Percentiles rank a stretch among this genome's conserved stretches.
Evolutionary conservation across 2,797 vertebrate genomes (phyloP).

Genomic region (Petrocephalus schoutedeni): DNA sequence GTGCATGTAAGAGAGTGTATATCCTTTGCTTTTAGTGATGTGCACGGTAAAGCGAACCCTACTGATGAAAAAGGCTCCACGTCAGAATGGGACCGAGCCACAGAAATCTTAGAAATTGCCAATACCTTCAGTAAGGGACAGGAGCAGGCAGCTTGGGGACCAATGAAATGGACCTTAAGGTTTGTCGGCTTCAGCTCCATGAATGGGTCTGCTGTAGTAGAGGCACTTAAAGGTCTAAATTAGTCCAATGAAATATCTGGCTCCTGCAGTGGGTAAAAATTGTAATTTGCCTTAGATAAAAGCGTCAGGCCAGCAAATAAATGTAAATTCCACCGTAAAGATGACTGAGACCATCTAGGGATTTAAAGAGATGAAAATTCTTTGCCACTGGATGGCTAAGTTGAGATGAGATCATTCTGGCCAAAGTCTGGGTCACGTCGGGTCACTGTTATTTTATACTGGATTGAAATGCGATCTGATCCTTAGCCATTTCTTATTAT

Average conservation of each 20-base stretch:
- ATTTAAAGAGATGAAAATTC: conserved; percentile 8
- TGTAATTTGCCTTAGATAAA: conserved; percentile 11
- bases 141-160: not conserved
- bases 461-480: not conserved
- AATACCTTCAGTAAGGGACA: not conserved
- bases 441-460: not conserved
- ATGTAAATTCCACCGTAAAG: conserved; percentile 11
- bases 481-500: not conserved
- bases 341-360: not conserved
- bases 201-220: not conserved
- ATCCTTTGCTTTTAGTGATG: not conserved
- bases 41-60: not conserved
- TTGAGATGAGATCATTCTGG: not conserved
- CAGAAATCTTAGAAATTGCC: conserved; percentile 5
- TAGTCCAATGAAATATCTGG: not conserved
- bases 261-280: not conserved
- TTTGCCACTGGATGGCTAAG: not conserved
- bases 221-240: conserved; percentile 14
- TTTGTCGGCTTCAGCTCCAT: not conserved
- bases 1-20: not conserved
- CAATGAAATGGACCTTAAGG: not conserved
- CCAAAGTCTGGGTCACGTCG: not conserved
- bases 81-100: not conserved
- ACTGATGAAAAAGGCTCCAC: not conserved
- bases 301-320: conserved; percentile 1